Percentiles rank a stretch among this genome's conserved stretches.
Evolutionary conservation across 2,888 invertebrate genomes (phyloP).

Genomic region (Neoascia interrupta): DNA sequence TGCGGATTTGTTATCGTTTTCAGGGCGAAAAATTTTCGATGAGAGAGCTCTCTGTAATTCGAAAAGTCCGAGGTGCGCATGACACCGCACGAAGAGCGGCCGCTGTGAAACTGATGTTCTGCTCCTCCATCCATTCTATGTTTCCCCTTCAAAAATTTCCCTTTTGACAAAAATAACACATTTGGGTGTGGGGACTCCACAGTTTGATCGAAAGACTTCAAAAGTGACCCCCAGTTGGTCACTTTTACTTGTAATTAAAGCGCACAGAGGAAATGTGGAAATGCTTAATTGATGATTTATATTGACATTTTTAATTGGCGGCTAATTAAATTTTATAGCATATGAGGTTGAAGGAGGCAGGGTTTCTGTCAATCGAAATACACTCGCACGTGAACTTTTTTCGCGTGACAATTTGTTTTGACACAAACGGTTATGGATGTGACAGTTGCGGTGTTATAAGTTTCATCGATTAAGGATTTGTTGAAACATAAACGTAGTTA

Average conservation of each 20-base stretch:
- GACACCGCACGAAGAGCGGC: too few relatives aligned
- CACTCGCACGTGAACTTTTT: too few relatives aligned
- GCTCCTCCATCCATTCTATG: too few relatives aligned
- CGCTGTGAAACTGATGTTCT: too few relatives aligned
- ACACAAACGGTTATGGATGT: too few relatives aligned
- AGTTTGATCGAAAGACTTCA: constrained; percentile 32
- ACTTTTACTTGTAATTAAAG: constrained; percentile 64
- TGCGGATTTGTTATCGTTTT: constrained; percentile 25
- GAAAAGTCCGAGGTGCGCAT: too few relatives aligned
- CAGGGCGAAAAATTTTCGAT: background rate
- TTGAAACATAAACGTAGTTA: too few relatives aligned
- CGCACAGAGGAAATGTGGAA: constrained; percentile 36
- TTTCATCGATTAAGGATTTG: too few relatives aligned
- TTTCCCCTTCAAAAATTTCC: constrained; percentile 24
- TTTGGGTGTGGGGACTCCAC: constrained; percentile 2
- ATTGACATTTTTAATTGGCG: constrained; percentile 66
- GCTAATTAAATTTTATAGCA: constrained; percentile 61
- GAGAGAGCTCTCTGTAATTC: too few relatives aligned
- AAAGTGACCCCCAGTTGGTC: constrained; percentile 44
- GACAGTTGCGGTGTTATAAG: too few relatives aligned
- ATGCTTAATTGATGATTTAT: constrained; percentile 66
- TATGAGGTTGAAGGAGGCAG: background rate
- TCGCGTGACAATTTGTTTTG: too few relatives aligned
- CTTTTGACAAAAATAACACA: background rate
- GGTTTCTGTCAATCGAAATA: too few relatives aligned